Evolutionary conservation across 2,113 vertebrate species (phyloP), one percentile per base, ranked within the genome.

Genomic region (Sakesphorus luctuosus): DNA sequence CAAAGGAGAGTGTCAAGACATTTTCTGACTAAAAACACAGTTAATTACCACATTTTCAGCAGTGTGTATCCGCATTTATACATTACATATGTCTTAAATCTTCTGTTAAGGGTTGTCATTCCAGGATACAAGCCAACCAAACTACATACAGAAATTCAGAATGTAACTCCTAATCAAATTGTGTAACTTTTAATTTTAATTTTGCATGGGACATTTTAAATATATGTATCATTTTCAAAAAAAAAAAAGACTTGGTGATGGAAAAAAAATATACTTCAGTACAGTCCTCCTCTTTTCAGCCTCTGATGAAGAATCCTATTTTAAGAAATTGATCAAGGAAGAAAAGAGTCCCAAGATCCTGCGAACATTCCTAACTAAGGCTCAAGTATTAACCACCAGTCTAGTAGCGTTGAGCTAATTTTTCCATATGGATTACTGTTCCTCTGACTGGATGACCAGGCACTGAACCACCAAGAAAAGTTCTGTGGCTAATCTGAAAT

Each of bases 251-350:
- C 87, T 98, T 95, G 97, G 96, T 99, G 97, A 98, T 99, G 98
- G 98, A 98, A 99, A 97, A 92, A 95, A 99, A 98, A 97, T 97
- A 98, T 99, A 99, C 99, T 98, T 99, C 99, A 99, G 99, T 99
- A 98, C 95, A 99, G 98, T 99, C 99, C 98, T 99, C 99, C 98
- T 99, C 98, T 99, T 99, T 99, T 98, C 99, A 99, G 98, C 99
- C 99, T 98, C 98, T 99, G 98, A 98, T 99, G 99, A 99, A 99
- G 99, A 99, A 99, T 97, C 99, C 99, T 98, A 98, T 99, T 98
- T 99, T 99, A 98, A 99, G 99, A 98, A 99, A 99, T 98, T 99
- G 99, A 99, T 97, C 98, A 98, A 98, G 98, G 98, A 98, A 98
- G 97, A 98, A 99, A 97, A 97, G 98, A 98, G 96, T 96, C 96